A percentile compares a stretch with the other conserved stretches of the same genome.
Conservation (phyloP, 2,797 vertebrate genomes). For the Buceros bicornis region DNA sequence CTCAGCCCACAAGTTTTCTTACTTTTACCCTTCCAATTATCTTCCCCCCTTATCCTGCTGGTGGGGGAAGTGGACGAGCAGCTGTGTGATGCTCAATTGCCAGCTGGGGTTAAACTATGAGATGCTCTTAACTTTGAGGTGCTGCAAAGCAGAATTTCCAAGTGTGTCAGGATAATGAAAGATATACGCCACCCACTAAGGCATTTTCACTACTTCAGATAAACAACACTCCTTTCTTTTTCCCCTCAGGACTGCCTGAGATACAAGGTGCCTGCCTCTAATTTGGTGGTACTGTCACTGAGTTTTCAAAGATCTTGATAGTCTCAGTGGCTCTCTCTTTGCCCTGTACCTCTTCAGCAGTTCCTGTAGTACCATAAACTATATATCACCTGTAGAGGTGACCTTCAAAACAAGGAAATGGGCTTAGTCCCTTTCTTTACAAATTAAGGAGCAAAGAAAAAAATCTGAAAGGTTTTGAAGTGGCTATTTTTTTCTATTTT, state of each 20-base stretch:
- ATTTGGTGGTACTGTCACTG: neutral
- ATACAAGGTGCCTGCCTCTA: neutral
- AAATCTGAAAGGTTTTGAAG: neutral
- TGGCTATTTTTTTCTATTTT: neutral
- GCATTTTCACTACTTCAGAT: conserved; percentile 12
- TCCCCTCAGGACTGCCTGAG: neutral
- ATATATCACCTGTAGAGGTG: neutral
- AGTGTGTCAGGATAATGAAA: neutral
- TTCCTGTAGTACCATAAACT: neutral
- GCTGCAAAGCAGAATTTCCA: neutral
- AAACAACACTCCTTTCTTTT: neutral
- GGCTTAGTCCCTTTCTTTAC: neutral
- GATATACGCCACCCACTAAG: neutral
- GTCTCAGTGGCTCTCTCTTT: neutral
- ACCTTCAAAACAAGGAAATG: neutral
- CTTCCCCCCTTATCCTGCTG: too few species aligned
- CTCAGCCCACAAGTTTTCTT: too few species aligned
- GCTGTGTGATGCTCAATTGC: too few species aligned
- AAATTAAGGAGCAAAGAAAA: neutral
- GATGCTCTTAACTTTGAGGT: neutral
- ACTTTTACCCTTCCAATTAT: too few species aligned
- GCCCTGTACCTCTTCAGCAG: neutral
- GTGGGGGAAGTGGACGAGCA: too few species aligned
- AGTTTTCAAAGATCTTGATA: neutral
- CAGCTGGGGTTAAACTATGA: neutral